A percentile compares a stretch with the other conserved stretches of the same genome.
These are phyloP conservation scores for Rhinatrema bivittatum DNA, from an alignment of 2,797 vertebrate species.

Conservation along the genomic window DNA sequence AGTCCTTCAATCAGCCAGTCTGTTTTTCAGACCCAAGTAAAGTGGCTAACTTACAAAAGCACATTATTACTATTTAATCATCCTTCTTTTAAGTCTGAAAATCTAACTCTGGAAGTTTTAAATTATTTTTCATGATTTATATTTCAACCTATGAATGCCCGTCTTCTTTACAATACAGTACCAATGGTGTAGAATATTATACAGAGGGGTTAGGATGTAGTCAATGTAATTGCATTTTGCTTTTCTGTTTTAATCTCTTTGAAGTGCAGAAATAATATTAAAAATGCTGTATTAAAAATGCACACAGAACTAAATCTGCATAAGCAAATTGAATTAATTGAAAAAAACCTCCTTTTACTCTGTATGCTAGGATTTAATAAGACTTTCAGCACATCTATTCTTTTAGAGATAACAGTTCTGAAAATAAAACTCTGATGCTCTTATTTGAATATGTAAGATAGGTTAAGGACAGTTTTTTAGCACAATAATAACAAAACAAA, in stretches of 20 bases:
- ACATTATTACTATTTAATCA: slow-evolving; percentile 41
- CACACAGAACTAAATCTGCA: slow-evolving; percentile 41
- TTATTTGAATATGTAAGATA: slow-evolving; percentile 32
- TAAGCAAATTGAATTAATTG: slow-evolving; percentile 54
- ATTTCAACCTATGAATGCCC: slow-evolving; percentile 23
- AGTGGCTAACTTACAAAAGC: slow-evolving; percentile 27
- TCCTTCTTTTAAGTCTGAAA: slow-evolving; percentile 22
- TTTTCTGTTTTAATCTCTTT: slow-evolving; percentile 21
- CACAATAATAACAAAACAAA: slow-evolving; percentile 36
- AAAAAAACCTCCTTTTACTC: slow-evolving; percentile 30
- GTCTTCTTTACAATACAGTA: slow-evolving; percentile 15
- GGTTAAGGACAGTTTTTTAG: slow-evolving; percentile 23
- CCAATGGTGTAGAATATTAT: slow-evolving; percentile 13
- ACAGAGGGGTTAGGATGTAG: slow-evolving; percentile 11
- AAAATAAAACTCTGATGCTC: slow-evolving; percentile 43
- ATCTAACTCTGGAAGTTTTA: slow-evolving; percentile 29
- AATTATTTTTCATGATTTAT: slow-evolving; percentile 36
- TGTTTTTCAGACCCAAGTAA: slow-evolving; percentile 35
- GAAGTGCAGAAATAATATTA: slow-evolving; percentile 12
- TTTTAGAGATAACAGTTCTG: slow-evolving; percentile 37
- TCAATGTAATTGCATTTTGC: slow-evolving; percentile 3
- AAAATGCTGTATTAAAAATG: slow-evolving; percentile 14
- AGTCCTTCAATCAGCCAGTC: slow-evolving; percentile 37
- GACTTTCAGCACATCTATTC: slow-evolving; percentile 40
- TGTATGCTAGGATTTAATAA: slow-evolving; percentile 29